A percentile compares a stretch with the other conserved stretches of the same genome.
Conservation (phyloP, 2,888 invertebrate species). For the Taenaris catops region DNA sequence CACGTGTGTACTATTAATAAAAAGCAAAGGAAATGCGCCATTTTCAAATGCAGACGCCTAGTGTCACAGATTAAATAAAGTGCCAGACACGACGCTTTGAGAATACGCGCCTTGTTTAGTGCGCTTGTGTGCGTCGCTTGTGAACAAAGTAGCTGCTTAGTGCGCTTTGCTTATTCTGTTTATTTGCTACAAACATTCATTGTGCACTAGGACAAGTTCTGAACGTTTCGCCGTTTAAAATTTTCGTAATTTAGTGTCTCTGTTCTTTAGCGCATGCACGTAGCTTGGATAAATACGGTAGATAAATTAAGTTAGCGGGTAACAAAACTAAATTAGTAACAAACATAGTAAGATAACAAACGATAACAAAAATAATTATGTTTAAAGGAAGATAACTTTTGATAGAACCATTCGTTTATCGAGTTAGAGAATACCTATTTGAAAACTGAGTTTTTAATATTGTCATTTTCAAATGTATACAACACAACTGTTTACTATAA, state of each 20-base stretch:
- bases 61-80: constrained; percentile 21
- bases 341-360: too few species aligned
- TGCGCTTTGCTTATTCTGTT: constrained; percentile 31
- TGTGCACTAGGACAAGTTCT: constrained; percentile 24
- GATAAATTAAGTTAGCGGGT: too few species aligned
- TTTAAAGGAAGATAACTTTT: too few species aligned
- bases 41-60: constrained; percentile 19
- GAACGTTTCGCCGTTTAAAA: constrained; percentile 24
- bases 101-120: constrained; percentile 21
- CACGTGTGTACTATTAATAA: too few species aligned
- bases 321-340: too few species aligned
- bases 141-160: constrained; percentile 33
- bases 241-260: constrained; percentile 24
- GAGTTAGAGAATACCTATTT: too few species aligned
- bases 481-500: too few species aligned
- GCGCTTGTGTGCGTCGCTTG: constrained; percentile 27
- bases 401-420: too few species aligned
- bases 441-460: too few species aligned
- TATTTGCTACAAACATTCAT: constrained; percentile 32
- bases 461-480: too few species aligned
- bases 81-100: constrained; percentile 18
- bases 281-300: too few species aligned
- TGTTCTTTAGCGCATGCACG: constrained; percentile 3
- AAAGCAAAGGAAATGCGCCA: constrained; percentile 1
- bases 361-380: too few species aligned